Conservation (phyloP, 2,888 invertebrate genomes). For the Acanthococcus lagerstroemiae region DNA sequence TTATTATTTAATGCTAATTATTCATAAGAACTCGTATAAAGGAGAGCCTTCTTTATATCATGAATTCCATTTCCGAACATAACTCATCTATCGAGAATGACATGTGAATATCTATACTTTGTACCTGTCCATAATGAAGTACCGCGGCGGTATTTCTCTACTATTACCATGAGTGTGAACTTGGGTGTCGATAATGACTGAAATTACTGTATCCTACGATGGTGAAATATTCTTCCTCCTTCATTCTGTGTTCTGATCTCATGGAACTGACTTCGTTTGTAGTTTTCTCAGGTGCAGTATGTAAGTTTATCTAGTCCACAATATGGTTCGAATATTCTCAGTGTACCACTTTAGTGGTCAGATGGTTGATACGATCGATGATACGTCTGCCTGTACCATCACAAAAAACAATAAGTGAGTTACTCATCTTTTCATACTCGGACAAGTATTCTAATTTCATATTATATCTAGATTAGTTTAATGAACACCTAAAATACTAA, state of each 20-base stretch:
- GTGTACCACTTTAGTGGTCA: conserved; percentile 59
- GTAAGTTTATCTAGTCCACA: conserved; percentile 28
- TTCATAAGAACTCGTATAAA: too few relatives aligned
- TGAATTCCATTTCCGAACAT: too few relatives aligned
- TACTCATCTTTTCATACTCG: background rate
- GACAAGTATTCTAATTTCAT: background rate
- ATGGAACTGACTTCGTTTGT: background rate
- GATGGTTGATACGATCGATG: conserved; percentile 54
- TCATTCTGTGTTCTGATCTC: background rate
- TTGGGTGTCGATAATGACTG: too few relatives aligned
- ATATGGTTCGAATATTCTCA: conserved; percentile 58
- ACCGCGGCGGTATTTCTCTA: too few relatives aligned
- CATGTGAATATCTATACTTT: too few relatives aligned
- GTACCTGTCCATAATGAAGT: too few relatives aligned
- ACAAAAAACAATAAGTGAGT: conserved; percentile 46
- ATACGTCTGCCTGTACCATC: conserved; percentile 54
- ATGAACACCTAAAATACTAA: too few relatives aligned
- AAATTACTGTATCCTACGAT: background rate
- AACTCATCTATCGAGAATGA: too few relatives aligned
- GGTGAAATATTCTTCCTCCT: background rate
- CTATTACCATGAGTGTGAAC: too few relatives aligned
- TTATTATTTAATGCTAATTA: too few relatives aligned
- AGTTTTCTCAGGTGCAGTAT: background rate
- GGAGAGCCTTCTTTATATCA: background rate
- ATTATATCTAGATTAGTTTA: background rate